Evolutionary conservation across 1,140 invertebrate species (phyloP).

Genomic region (Sinonovacula constricta): DNA sequence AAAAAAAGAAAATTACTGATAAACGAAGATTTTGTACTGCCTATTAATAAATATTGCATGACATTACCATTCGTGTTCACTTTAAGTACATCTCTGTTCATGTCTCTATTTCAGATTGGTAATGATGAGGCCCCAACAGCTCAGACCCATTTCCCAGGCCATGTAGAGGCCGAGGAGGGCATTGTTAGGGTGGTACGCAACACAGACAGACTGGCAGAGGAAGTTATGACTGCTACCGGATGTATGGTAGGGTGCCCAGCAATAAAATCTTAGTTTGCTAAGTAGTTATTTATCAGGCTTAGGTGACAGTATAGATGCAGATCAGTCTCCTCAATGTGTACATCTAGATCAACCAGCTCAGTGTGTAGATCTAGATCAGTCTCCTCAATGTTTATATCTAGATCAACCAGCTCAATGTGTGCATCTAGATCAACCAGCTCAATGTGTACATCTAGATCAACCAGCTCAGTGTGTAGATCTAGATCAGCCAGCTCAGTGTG

Average conservation of each 20-base stretch:
- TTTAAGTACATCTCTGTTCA: too few relatives aligned
- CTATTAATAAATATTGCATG: too few relatives aligned
- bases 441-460: too few relatives aligned
- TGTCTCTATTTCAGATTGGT: slow-evolving; percentile 19
- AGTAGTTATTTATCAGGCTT: not conserved
- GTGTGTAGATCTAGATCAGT: not conserved
- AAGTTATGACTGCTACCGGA: slow-evolving; percentile 68
- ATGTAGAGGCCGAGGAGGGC: slow-evolving; percentile 38
- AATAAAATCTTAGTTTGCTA: not conserved
- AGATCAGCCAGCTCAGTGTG: too few relatives aligned
- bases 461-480: too few relatives aligned
- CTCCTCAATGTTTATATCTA: not conserved
- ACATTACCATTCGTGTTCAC: too few relatives aligned
- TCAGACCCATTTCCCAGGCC: not conserved
- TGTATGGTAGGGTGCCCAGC: slow-evolving; percentile 62
- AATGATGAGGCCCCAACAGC: not conserved
- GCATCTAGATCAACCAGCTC: too few relatives aligned
- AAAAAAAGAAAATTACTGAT: too few relatives aligned
- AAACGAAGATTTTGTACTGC: too few relatives aligned
- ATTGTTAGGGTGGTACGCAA: slow-evolving; percentile 63
- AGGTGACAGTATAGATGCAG: too few relatives aligned
- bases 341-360: too few relatives aligned
- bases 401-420: too few relatives aligned
- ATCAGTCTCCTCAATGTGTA: not conserved
- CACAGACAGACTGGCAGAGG: slow-evolving; percentile 63